Base-by-base conservation (phyloP, 2,113 vertebrate genomes). In the Hippocampus abdominalis region DNA sequence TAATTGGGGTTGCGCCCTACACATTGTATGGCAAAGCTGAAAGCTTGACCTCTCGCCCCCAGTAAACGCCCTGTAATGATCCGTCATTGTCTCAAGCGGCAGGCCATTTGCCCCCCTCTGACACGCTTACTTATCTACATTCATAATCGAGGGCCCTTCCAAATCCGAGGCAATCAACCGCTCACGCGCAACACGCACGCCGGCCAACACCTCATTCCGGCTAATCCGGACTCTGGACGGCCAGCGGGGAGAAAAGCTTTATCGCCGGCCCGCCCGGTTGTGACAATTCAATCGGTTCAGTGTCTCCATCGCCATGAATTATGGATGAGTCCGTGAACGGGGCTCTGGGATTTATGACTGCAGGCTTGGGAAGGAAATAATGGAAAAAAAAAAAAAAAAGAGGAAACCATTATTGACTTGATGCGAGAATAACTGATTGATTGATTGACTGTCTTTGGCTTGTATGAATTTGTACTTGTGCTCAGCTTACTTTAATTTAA, bases 271-370 rank as follows among this genome's bases (percentile, higher is more conserved):
- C 12, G 18, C 42, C 0, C 44, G 67, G 67, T 77, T 77, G 80
- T 74, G 81, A 83, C 82, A 81, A 73, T 81, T 83, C 82, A 86
- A 83, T 81, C 79, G 81, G 82, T 74, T 80, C 73, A 29, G 70
- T 46, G 49, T 84, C 78, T 59, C 70, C 74, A 57, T 4, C 64
- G 15, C 18, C 70, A 73, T 88, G 81, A 88, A 85, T 88, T 85
- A 82, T 88, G 80, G 75, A 85, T 88, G 69, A 80, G 77, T 65
- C 69, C 71, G 66, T 64, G 72, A 72, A 70, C 69, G 59, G 68
- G 72, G 72, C 78, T 76, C 74, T 75, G 77, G 53, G 69, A 74
- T 80, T 69, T 53, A 70, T 71, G 75, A 68, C 73, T 53, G 74
- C 68, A 12, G 70, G 56, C 67, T 80, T 73, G n/a, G 32, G 32